These are phyloP conservation scores for Mylabris phalerata DNA, from an alignment of 1,140 invertebrate species.

Conservation along the genomic window DNA sequence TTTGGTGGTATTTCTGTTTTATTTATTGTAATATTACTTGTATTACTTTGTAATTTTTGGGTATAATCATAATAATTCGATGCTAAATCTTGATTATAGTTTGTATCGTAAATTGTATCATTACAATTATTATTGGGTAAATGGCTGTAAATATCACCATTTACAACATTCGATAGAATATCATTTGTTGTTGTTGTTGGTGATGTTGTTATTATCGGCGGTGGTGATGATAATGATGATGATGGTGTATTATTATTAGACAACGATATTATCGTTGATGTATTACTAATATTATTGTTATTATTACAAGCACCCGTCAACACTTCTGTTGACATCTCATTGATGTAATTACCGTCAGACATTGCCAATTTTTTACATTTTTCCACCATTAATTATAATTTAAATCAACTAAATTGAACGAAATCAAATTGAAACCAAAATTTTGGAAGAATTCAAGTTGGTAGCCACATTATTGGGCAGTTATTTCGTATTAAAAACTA, in stretches of 20 bases:
- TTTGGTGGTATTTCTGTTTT: too few species aligned
- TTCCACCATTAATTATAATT: background rate
- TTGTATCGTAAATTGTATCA: too few species aligned
- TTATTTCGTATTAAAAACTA: too few species aligned
- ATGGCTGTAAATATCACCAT: conserved; percentile 6
- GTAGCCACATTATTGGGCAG: conserved; percentile 4
- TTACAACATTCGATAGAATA: background rate
- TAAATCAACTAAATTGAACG: too few species aligned
- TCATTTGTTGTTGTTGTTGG: too few species aligned
- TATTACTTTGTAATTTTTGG: too few species aligned
- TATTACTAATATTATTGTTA: background rate
- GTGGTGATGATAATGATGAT: background rate
- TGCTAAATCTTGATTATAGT: too few species aligned
- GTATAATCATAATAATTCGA: too few species aligned
- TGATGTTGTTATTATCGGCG: too few species aligned
- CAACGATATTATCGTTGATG: background rate
- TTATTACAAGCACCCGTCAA: background rate
- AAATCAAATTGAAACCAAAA: too few species aligned
- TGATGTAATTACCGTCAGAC: conserved; percentile 9
- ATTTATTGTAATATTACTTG: too few species aligned
- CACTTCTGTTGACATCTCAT: conserved; percentile 5
- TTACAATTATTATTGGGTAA: conserved; percentile 9
- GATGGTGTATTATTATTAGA: background rate
- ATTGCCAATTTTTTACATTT: conserved; percentile 9
- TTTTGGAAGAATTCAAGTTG: background rate